Evolutionary conservation across 2,888 invertebrate species (phyloP).

Genomic region (Diaperis boleti): DNA sequence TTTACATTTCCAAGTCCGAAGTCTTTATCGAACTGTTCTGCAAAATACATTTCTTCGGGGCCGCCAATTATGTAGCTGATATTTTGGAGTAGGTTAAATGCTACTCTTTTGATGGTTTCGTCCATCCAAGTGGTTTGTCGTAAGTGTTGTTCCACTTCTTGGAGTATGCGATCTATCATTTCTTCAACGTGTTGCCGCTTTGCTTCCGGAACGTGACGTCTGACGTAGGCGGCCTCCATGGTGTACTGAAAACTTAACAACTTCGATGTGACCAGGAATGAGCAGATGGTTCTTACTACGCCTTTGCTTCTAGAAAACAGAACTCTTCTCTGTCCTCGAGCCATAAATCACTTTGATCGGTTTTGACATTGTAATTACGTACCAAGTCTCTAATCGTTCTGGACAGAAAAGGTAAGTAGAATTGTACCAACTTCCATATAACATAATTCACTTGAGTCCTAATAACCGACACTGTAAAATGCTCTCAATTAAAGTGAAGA

Average conservation of each 20-base stretch:
- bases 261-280: background rate
- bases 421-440: conserved; percentile 49
- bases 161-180: conserved; percentile 49
- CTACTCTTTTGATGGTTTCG: conserved; percentile 44
- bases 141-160: conserved; percentile 46
- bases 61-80: conserved; percentile 49
- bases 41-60: conserved; percentile 52
- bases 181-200: conserved; percentile 44
- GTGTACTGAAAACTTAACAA: conserved; percentile 42
- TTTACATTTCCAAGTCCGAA: conserved; percentile 57
- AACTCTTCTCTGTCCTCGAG: conserved; percentile 31
- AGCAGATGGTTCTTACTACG: conserved; percentile 20
- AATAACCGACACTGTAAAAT: conserved; percentile 3
- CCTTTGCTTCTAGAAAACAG: conserved; percentile 32
- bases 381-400: conserved; percentile 45
- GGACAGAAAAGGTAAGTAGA: conserved; percentile 44
- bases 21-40: conserved; percentile 46
- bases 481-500: background rate
- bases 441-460: conserved; percentile 49
- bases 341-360: conserved; percentile 32
- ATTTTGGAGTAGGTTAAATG: conserved; percentile 46
- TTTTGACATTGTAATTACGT: conserved; percentile 35
- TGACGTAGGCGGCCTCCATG: conserved; percentile 46
- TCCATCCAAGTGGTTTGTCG: conserved; percentile 50
- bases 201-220: conserved; percentile 43